These are phyloP conservation scores for Halichondria panicea DNA, from an alignment of 37 sponge, comb jelly and placozoan genomes.

Conservation along the genomic window DNA sequence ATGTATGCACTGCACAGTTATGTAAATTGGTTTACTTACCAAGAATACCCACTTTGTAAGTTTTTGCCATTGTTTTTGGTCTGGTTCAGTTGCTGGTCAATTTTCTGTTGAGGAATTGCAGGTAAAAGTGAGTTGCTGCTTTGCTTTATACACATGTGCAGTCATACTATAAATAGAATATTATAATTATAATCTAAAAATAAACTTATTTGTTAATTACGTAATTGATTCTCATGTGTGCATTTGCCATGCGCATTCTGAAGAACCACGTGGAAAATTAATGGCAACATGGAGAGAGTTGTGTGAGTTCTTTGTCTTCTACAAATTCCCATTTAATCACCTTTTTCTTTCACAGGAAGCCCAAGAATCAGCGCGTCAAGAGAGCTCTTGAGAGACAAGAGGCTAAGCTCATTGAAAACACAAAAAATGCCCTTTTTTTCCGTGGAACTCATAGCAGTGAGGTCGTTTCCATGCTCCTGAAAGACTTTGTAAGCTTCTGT, in stretches of 20 bases:
- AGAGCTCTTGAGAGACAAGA: conserved; percentile 68
- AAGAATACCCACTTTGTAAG: no score
- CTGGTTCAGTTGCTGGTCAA: no score
- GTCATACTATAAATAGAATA: no score
- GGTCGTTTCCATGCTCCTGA: conserved; percentile 73
- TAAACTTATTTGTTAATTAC: no score
- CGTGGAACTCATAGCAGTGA: conserved; percentile 85
- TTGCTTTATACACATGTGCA: no score
- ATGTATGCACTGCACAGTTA: no score
- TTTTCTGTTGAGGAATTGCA: no score
- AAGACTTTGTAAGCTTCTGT: conserved; percentile 67
- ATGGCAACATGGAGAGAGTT: conserved; percentile 14
- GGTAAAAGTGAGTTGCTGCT: no score
- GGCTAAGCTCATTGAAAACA: conserved; percentile 84
- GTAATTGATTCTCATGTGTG: background rate
- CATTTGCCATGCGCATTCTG: background rate
- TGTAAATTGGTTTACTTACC: no score
- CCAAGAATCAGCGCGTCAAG: conserved; percentile 87
- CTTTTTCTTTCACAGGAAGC: conserved; percentile 38
- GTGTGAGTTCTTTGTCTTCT: conserved; percentile 5
- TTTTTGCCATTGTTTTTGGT: no score
- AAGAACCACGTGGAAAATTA: no score
- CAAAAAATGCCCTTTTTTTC: conserved; percentile 80
- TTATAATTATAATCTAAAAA: no score
- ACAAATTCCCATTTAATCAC: background rate